phyloP scores from a whole-genome alignment of 2,113 vertebrate species.

The Dendropsophus ebraccatus region DNA sequence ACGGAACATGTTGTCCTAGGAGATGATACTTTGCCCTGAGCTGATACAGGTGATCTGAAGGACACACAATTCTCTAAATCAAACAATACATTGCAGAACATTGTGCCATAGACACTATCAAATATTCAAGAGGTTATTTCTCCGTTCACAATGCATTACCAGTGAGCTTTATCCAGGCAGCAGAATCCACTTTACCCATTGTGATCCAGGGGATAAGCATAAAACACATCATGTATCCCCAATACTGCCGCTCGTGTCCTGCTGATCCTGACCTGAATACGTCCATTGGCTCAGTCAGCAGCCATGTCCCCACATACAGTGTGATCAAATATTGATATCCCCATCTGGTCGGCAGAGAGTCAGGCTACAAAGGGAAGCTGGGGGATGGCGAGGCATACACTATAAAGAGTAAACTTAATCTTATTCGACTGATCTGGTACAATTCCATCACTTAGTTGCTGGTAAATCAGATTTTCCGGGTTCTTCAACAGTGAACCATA shows the following conservation, averaged over 20 bases:
- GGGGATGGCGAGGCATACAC: background rate
- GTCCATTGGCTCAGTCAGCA: background rate
- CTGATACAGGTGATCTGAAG: background rate
- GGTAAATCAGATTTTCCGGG: background rate
- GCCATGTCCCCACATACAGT: background rate
- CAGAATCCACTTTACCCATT: background rate
- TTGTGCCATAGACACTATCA: background rate
- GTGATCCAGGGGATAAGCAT: background rate
- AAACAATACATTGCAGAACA: background rate
- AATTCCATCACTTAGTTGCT: background rate
- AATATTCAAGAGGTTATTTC: background rate
- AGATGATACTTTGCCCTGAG: background rate
- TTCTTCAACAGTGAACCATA: too few relatives aligned
- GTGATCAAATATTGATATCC: conserved; percentile 34
- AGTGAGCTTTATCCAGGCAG: background rate
- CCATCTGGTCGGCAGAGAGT: conserved; percentile 5
- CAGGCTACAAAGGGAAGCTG: background rate
- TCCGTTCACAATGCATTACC: background rate
- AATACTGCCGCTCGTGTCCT: background rate
- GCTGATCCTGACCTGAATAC: background rate
- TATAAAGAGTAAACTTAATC: background rate
- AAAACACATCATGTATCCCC: background rate
- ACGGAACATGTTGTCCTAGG: background rate
- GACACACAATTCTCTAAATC: background rate
- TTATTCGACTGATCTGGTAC: background rate